phyloP scores from a whole-genome alignment of 2,113 vertebrate species.

The Ardeotis arabs region DNA sequence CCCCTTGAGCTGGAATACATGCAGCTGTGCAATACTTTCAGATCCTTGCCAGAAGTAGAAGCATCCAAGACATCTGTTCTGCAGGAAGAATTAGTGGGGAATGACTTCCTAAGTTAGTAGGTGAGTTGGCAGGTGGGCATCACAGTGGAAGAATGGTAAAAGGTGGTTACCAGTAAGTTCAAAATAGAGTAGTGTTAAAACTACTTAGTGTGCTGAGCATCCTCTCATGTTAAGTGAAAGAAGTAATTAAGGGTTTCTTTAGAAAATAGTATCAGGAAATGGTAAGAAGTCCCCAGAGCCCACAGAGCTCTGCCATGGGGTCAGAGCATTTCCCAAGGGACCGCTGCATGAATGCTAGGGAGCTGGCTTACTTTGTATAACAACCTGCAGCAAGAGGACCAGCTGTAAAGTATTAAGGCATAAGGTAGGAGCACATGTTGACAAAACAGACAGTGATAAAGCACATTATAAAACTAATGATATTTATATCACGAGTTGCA shows the following conservation, averaged over 20 bases:
- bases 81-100: not conserved
- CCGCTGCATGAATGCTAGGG: not conserved
- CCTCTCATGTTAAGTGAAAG: not conserved
- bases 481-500: rapidly evolving
- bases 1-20: not conserved
- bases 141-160: not conserved
- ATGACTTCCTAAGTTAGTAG: not conserved
- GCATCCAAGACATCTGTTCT: not conserved
- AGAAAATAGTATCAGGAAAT: not conserved
- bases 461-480: rapidly evolving
- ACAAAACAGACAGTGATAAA: not conserved
- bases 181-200: not conserved
- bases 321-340: not conserved
- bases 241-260: not conserved
- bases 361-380: rapidly evolving
- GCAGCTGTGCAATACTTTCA: not conserved
- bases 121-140: not conserved
- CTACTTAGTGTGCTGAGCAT: not conserved
- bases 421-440: rapidly evolving
- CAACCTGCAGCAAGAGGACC: not conserved
- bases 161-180: not conserved
- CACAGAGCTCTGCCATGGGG: not conserved
- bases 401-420: not conserved
- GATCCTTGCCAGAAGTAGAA: not conserved
- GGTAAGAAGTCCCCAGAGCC: not conserved